These are phyloP conservation scores for Anniella stebbinsi DNA, from an alignment of 2,797 vertebrate genomes.

Conservation along the genomic window DNA sequence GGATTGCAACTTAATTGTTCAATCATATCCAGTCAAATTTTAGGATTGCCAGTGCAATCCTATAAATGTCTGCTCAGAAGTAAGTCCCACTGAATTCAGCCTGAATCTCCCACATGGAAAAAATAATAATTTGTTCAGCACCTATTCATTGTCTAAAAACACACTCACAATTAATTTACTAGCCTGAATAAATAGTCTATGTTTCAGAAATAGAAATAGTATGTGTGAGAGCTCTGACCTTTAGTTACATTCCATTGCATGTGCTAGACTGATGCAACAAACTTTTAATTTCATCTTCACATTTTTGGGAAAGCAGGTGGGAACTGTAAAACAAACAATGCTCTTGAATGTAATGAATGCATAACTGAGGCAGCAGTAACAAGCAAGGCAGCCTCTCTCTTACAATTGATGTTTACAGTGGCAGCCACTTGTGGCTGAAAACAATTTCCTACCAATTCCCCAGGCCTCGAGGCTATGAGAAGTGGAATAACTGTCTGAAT, in stretches of 20 bases:
- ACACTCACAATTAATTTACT: not conserved
- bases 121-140: not conserved
- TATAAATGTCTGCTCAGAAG: not conserved
- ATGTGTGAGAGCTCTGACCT: not conserved
- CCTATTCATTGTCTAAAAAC: not conserved
- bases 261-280: not conserved
- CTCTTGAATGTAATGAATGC: not conserved
- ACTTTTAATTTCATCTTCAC: not conserved
- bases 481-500: not conserved
- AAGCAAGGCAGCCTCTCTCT: not conserved
- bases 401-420: not conserved
- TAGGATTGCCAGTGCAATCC: too few species aligned
- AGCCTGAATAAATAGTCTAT: not conserved
- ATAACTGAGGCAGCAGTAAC: not conserved
- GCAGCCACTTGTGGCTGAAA: constrained; percentile 11
- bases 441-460: not conserved
- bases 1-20: too few species aligned
- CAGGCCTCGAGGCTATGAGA: not conserved
- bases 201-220: not conserved
- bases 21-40: too few species aligned
- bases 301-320: not conserved
- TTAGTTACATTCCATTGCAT: too few species aligned
- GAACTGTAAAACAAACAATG: not conserved
- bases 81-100: not conserved
- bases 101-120: not conserved